Base-by-base conservation (phyloP, 2,113 vertebrate genomes). In the Rhinopomastus cyanomelas region DNA sequence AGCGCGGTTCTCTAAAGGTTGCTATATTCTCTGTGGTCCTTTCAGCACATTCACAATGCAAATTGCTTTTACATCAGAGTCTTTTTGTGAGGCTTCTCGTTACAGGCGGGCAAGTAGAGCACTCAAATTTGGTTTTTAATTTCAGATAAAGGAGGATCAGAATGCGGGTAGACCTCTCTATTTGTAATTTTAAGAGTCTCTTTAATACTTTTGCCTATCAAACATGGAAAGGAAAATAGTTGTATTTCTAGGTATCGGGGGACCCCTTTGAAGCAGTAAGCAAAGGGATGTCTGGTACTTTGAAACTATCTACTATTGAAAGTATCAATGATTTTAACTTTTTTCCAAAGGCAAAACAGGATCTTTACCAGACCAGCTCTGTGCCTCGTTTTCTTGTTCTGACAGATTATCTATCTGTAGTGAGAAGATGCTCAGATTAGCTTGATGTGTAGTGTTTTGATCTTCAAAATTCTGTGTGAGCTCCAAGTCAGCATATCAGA, bases 321-420 rank as follows among this genome's bases (percentile, higher is more conserved):
- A 71, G 90, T 94, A 93, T 91, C 90, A 91, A 84, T 88, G 88
- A 89, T 75, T 92, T 91, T 56, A 73, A 89, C 89, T 55, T 87
- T 87, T 90, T 95, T 92, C 92, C 87, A 92, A 94, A 96, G 87
- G 64, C 75, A 77, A 80, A 96, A 52, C 48, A 92, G 64, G 56
- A 87, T 89, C 82, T 85, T 87, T 60, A 55, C 85, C 60, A 89
- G 79, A 93, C 76, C 60, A 56, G 87, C 56, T 87, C 51, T 77
- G 57, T 74, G 56, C 56, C 72, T 90, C 0, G 37, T 83, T 85
- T 92, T 85, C 93, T 83, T 77, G 72, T 74, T 92, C 89, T 75
- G 82, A 74, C 72, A 89, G 82, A 74, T 73, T 85, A 62, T 81
- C 92, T 93, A 57, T 84, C 92, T 95, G 32, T 37, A 53, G 81